Evolutionary conservation across 2,113 vertebrate species (phyloP), one percentile per base, ranked within the genome.

Genomic region (Hemibagrus wyckioides): DNA sequence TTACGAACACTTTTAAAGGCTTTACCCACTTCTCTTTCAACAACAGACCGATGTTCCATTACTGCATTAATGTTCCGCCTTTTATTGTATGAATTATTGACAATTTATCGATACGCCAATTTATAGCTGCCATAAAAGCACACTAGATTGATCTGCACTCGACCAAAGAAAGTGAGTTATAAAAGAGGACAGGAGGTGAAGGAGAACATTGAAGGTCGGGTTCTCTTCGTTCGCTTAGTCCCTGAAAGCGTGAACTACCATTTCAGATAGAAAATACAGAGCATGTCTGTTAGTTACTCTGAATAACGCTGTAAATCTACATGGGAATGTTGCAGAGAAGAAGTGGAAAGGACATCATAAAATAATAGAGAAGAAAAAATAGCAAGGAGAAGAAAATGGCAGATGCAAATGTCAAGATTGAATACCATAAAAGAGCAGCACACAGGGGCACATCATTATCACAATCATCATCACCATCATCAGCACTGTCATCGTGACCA

Each of bases 31-130:
- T 84, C 33, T 84, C 6, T 39, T 39, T 56, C n/a, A 71, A 39
- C 83, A 71, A 3, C 25, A 76, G 13, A 3, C 48, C 7, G 6
- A 41, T 4, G 39, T 76, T 61, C 84, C 84, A 77, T 85, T 63
- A 85, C 71, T 11, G 44, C 75, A 80, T 65, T 86, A 86, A 86
- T 77, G 57, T 65, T 54, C 75, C 1, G 44, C 30, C 44, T 86
- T 61, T 65, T 28, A 36, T 48, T 48, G 17, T 52, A 80, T 86
- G 41, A 80, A 86, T 80, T 65, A 86, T 67, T 86, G 84, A 86
- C 84, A 52, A 33, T 39, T 80, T 44, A 86, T 86, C 84, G 65
- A 86, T 86, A 80, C 7, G 17, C 76, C 83, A 85, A 76, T 73
- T 75, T 73, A 28, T 57, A 57, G 50, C 52, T 11, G 23, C 36